Evolutionary conservation across 2,888 invertebrate species (phyloP).

Genomic region (Formica aserva): DNA sequence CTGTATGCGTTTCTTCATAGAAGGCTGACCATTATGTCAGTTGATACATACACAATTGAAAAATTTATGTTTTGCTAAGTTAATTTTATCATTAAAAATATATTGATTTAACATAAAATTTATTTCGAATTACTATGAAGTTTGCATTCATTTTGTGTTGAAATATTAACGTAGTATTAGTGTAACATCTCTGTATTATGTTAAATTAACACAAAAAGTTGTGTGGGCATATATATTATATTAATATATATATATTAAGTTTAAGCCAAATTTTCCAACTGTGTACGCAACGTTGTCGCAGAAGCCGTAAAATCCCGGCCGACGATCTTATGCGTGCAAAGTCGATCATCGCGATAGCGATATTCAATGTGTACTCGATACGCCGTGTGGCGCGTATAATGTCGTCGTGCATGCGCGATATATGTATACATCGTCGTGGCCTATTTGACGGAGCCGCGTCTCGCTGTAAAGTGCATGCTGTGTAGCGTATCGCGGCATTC

Average conservation of each 20-base stretch:
- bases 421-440: slow-evolving; percentile 22
- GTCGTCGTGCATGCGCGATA: slow-evolving; percentile 29
- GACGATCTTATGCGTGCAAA: slow-evolving; percentile 21
- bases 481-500: slow-evolving; percentile 32
- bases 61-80: too few species aligned
- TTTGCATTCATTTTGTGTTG: too few species aligned
- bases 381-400: slow-evolving; percentile 49
- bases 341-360: slow-evolving; percentile 29
- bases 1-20: background rate
- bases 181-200: too few species aligned
- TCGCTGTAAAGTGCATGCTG: slow-evolving; percentile 36
- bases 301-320: slow-evolving; percentile 18
- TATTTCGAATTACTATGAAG: too few species aligned
- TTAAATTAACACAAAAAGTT: too few species aligned
- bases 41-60: slow-evolving; percentile 7
- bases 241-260: too few species aligned
- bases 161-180: too few species aligned
- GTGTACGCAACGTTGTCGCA: background rate
- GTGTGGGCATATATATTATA: too few species aligned
- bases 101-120: too few species aligned
- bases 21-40: slow-evolving; percentile 21
- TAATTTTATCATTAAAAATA: too few species aligned
- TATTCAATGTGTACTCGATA: slow-evolving; percentile 53
- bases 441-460: slow-evolving; percentile 50
- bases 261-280: too few species aligned